phyloP scores from a whole-genome alignment of 2,888 invertebrate species.

The Siphonodentalium dalli region DNA sequence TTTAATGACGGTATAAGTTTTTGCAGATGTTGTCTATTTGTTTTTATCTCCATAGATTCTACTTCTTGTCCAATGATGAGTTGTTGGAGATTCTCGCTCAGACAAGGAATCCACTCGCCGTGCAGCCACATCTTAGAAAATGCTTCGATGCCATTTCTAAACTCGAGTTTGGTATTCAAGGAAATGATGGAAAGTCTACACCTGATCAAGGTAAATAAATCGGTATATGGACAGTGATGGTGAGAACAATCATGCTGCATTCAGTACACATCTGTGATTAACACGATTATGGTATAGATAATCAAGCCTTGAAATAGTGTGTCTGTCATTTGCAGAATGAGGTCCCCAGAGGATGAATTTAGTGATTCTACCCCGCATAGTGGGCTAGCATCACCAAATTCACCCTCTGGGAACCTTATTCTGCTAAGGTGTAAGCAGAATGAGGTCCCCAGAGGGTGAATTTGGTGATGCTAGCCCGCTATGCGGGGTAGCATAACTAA shows the following conservation, averaged over 20 bases:
- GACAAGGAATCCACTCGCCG: slow-evolving; percentile 83
- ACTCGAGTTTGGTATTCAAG: slow-evolving; percentile 62
- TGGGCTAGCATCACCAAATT: too few species aligned
- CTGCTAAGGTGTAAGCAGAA: too few species aligned
- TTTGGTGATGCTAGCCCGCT: too few species aligned
- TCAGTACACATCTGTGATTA: too few species aligned
- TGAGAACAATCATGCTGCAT: not conserved
- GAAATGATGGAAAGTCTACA: slow-evolving; percentile 45
- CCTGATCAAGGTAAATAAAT: slow-evolving; percentile 29
- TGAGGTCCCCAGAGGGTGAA: too few species aligned
- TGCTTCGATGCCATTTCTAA: slow-evolving; percentile 73
- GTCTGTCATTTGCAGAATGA: too few species aligned
- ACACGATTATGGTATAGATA: too few species aligned
- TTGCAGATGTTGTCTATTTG: not conserved
- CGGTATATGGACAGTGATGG: not conserved
- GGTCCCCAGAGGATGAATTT: too few species aligned
- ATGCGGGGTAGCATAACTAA: too few species aligned
- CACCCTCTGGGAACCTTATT: too few species aligned
- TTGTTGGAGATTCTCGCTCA: slow-evolving; percentile 88
- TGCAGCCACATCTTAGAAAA: slow-evolving; percentile 87
- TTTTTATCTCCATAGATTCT: slow-evolving; percentile 71
- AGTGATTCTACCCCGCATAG: too few species aligned
- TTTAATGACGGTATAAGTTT: not conserved
- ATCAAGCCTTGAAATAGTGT: too few species aligned
- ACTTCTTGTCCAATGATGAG: slow-evolving; percentile 89